Evolutionary conservation across 2,113 vertebrate species (phyloP).

Genomic region (Rhabdornis inornatus): DNA sequence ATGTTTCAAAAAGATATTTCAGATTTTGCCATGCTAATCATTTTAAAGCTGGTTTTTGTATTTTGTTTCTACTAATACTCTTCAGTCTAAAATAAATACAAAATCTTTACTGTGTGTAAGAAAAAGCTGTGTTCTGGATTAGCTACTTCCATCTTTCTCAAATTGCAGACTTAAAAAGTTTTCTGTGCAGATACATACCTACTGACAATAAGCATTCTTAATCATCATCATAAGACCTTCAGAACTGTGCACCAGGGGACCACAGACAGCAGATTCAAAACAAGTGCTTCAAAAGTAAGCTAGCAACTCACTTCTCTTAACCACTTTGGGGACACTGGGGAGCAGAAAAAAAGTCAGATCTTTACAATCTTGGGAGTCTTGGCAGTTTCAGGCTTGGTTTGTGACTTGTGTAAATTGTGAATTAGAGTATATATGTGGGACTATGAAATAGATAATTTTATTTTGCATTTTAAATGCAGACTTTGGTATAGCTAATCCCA

Average conservation of each 20-base stretch:
- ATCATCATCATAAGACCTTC: background rate
- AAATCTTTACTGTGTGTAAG: background rate
- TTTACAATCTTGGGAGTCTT: background rate
- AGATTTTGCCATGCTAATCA: background rate
- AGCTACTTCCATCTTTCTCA: background rate
- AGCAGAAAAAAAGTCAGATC: background rate
- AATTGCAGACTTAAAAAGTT: background rate
- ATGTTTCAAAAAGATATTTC: background rate
- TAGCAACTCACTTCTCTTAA: background rate
- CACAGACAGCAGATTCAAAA: background rate
- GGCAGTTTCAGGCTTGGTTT: background rate
- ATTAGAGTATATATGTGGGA: background rate
- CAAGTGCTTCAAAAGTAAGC: background rate
- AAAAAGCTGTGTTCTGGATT: background rate
- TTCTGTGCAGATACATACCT: background rate
- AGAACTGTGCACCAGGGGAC: background rate
- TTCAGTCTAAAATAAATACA: background rate
- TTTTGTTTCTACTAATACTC: background rate
- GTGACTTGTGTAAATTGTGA: background rate
- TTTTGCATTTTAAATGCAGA: background rate
- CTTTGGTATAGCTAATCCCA: background rate
- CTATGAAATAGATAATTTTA: background rate
- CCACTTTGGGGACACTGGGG: background rate
- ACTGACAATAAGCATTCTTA: background rate
- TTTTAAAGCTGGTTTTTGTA: background rate